Evolutionary conservation across 2,113 vertebrate species (phyloP).

Genomic region (Lampris incognitus): DNA sequence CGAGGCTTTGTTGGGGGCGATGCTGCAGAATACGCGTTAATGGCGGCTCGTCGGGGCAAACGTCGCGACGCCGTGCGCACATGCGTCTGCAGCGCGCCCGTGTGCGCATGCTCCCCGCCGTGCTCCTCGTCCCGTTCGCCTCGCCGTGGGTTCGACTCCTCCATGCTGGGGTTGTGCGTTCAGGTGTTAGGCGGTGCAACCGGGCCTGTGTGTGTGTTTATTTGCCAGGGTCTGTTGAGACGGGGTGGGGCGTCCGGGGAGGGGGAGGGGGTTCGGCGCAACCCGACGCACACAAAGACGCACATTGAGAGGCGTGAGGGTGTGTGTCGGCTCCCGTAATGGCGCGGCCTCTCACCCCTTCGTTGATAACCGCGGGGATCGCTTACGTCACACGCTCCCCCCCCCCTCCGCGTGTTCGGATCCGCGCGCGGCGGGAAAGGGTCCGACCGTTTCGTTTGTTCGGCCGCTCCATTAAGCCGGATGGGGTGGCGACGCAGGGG

Average conservation of each 20-base stretch:
- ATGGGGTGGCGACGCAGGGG: slow-evolving; percentile 9
- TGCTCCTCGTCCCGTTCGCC: too few species aligned
- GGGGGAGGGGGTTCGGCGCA: neutral
- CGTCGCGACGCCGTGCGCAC: too few species aligned
- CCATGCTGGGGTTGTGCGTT: too few species aligned
- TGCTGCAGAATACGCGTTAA: slow-evolving; percentile 32
- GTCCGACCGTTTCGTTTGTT: too few species aligned
- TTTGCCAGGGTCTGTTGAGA: slow-evolving; percentile 5
- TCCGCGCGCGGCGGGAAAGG: slow-evolving; percentile 2
- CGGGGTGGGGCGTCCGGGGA: slow-evolving; percentile 32
- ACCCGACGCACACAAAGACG: slow-evolving; percentile 17
- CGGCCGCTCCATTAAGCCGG: slow-evolving; percentile 4
- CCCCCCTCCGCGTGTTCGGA: neutral
- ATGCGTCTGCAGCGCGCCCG: too few species aligned
- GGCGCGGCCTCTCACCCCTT: neutral
- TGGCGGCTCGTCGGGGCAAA: neutral
- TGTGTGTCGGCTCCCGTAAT: neutral
- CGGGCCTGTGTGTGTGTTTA: slow-evolving; percentile 43
- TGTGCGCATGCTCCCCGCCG: too few species aligned
- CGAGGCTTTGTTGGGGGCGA: neutral
- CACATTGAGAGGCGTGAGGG: slow-evolving; percentile 19
- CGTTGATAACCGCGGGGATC: slow-evolving; percentile 4
- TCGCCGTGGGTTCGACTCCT: too few species aligned
- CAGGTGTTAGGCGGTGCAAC: too few species aligned
- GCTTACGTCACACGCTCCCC: slow-evolving; percentile 17